Percentiles rank a stretch among this genome's conserved stretches.
Conservation (phyloP, 2,797 vertebrate genomes). For the Pygocentrus nattereri region DNA sequence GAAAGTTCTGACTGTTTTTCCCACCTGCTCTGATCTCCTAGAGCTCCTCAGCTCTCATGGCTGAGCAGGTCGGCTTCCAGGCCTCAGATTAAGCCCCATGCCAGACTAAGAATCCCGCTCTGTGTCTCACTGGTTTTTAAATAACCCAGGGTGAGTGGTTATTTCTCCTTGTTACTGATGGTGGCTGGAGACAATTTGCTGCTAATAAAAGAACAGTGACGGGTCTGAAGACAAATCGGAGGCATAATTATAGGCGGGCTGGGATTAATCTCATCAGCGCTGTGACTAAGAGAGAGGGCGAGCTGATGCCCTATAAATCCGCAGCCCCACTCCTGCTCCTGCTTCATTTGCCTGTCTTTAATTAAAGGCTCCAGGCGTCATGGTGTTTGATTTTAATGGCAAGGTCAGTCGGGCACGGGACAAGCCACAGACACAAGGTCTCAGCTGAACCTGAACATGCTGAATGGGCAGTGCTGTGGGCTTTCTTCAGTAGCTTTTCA, state of each 20-base stretch:
- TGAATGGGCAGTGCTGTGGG: not conserved
- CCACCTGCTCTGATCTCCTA: not conserved
- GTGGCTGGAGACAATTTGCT: constrained; percentile 42
- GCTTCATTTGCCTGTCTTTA: constrained; percentile 53
- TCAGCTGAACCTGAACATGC: not conserved
- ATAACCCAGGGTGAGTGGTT: constrained; percentile 17
- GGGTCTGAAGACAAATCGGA: constrained; percentile 48
- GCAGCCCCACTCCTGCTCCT: constrained; percentile 35
- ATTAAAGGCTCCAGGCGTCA: constrained; percentile 43
- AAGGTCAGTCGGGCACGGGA: constrained; percentile 52
- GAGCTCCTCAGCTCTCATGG: not conserved
- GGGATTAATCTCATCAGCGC: constrained; percentile 65
- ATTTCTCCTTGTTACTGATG: constrained; percentile 43
- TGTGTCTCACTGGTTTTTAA: constrained; percentile 15
- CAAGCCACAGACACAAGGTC: constrained; percentile 23
- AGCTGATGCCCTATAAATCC: constrained; percentile 59
- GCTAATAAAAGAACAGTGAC: constrained; percentile 52
- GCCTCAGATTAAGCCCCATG: not conserved
- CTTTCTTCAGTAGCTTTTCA: not conserved
- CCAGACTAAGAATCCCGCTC: not conserved
- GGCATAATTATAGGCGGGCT: constrained; percentile 56
- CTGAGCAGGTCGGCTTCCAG: not conserved
- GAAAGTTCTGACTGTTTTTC: no score
- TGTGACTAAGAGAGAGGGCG: constrained; percentile 58
- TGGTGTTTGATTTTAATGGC: constrained; percentile 41